Conservation (phyloP, 2,797 vertebrate genomes). For the Cossypha dichroa region DNA sequence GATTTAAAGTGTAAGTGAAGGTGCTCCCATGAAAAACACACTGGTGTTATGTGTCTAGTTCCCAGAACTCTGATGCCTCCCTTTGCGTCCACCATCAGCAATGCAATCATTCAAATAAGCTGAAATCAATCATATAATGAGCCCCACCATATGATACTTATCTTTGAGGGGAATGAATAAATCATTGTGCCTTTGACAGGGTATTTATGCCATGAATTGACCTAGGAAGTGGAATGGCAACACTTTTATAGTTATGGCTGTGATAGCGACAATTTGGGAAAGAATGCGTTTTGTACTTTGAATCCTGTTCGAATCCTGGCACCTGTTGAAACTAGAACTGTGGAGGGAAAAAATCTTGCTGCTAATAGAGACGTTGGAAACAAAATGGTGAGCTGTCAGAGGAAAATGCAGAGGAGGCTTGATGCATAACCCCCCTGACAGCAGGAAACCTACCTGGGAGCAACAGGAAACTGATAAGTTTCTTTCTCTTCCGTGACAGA, state of each 20-base stretch:
- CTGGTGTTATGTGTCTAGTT: constrained; percentile 88
- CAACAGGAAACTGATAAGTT: constrained; percentile 29
- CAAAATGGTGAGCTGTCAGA: constrained; percentile 59
- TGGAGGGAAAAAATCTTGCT: constrained; percentile 12
- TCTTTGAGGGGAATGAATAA: constrained; percentile 78
- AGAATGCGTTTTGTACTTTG: constrained; percentile 75
- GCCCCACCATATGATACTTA: constrained; percentile 73
- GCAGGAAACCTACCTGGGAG: neutral
- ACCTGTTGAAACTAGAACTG: constrained; percentile 79
- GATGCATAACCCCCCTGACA: neutral
- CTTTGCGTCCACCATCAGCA: constrained; percentile 81
- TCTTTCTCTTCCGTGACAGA: neutral
- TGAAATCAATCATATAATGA: constrained; percentile 96
- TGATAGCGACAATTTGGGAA: constrained; percentile 60
- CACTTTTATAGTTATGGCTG: constrained; percentile 66
- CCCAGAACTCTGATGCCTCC: constrained; percentile 84
- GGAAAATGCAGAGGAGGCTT: neutral
- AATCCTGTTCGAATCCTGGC: constrained; percentile 47
- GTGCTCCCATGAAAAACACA: constrained; percentile 82
- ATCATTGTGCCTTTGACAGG: constrained; percentile 75
- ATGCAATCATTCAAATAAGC: constrained; percentile 78
- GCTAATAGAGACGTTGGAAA: constrained; percentile 35
- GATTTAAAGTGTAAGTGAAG: neutral
- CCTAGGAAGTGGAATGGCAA: constrained; percentile 63
- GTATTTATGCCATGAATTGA: constrained; percentile 65